Evolutionary conservation across 37 sponge, comb jelly and placozoan species (phyloP).

Genomic region (Crambe crambe): DNA sequence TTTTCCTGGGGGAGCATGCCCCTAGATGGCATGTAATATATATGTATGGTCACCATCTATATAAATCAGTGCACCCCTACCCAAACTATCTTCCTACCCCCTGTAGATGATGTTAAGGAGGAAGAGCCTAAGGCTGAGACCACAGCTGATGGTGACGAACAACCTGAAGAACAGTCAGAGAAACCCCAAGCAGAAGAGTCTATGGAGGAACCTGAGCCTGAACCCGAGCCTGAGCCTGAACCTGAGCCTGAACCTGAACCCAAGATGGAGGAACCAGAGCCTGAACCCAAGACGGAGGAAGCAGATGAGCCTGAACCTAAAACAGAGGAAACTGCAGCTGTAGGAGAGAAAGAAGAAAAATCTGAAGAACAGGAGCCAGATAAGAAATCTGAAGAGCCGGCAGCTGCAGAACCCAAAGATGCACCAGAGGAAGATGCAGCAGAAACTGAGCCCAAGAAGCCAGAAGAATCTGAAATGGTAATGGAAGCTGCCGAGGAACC

Average conservation of each 20-base stretch:
- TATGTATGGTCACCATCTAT: too few relatives aligned
- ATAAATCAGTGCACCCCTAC: too few relatives aligned
- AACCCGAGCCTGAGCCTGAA: not conserved
- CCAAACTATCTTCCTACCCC: too few relatives aligned
- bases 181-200: not conserved
- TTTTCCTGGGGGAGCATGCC: too few relatives aligned
- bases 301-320: not conserved
- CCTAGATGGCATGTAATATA: too few relatives aligned
- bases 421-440: not conserved
- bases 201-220: conserved; percentile 5
- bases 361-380: not conserved
- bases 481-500: not conserved
- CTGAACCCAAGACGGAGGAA: not conserved
- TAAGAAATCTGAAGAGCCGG: not conserved
- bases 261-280: not conserved
- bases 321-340: not conserved
- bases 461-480: not conserved
- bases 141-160: not conserved
- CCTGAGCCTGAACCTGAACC: not conserved
- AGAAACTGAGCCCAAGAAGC: not conserved
- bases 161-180: not conserved
- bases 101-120: not conserved
- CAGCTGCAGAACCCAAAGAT: not conserved
- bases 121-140: not conserved
- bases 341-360: not conserved